Evolutionary conservation across 2,888 invertebrate species (phyloP), one percentile per base, ranked within the genome.

Genomic region (Criorhina ranunculi): DNA sequence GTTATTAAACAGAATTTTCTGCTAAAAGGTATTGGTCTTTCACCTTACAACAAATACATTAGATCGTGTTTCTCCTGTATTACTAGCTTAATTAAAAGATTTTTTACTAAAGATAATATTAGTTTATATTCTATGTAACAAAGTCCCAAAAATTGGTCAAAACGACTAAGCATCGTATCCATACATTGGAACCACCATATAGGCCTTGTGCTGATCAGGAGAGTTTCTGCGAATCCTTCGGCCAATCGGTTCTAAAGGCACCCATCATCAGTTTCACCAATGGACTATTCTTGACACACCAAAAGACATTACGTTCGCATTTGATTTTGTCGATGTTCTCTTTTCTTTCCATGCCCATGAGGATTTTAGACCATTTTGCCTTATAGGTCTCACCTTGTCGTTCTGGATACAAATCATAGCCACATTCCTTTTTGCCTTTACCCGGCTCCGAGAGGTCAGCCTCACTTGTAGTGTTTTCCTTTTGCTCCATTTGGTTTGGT

Each of bases 221-320:
- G 96, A 96, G 89, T 95, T 96, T 77, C 96, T 93, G 87, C 95
- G 93, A 85, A 96, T 93, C 85, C 96, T 92, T 87, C 96, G 93
- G 0, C 98, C 98, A 59, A 98, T 94, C 0, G 99, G 99, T 90
- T 99, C 99, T 88, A 98, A 93, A 91, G 11, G 98, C 98, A 66
- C 94, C 95, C 93, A 97, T 93, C 96, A 98, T 95, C 17, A 97
- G 91, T 91, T 96, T 96, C 0, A 98, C 95, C 40, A 97, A 91
- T 1, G 96, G 95, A 93, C 96, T 96, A 64, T 94, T 94, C 91
- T 95, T 94, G 0, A 96, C 91, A 91, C 96, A 96, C 60, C 94
- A 93, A 88, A 94, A 95, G 0, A 97, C 96, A 90, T 95, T 96
- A 86, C 94, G 92, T 92, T 98, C 97, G 89, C 98, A 98, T 91